A percentile compares a stretch with the other conserved stretches of the same genome.
Conservation (phyloP, 2,113 vertebrate genomes). For the Sula dactylatra region DNA sequence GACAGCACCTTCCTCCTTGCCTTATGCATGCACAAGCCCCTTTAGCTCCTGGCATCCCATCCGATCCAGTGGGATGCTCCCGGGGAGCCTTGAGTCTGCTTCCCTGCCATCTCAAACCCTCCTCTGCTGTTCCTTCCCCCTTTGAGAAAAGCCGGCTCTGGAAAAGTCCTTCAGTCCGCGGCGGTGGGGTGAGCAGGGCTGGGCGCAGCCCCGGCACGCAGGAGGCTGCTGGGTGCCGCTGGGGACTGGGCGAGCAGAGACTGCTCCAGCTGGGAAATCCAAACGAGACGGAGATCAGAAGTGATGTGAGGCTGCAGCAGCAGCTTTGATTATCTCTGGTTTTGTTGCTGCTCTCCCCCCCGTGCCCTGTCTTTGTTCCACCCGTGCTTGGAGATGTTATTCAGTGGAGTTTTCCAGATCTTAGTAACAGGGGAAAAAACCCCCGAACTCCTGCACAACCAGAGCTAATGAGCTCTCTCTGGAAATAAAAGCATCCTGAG, state of each 20-base stretch:
- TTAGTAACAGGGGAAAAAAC: background rate
- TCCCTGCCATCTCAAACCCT: background rate
- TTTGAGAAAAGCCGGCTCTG: background rate
- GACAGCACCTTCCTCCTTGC: background rate
- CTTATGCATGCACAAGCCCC: background rate
- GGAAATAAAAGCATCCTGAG: slow-evolving; percentile 53
- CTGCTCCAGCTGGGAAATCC: background rate
- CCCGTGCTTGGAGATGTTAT: background rate
- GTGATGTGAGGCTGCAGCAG: background rate
- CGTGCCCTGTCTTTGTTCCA: slow-evolving; percentile 6
- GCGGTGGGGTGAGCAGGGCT: rapidly evolving
- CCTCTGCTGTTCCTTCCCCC: background rate
- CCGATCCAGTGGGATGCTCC: background rate
- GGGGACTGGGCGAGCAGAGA: rapidly evolving
- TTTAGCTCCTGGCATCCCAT: background rate
- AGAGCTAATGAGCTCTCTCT: slow-evolving; percentile 65
- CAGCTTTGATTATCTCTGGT: slow-evolving; percentile 37
- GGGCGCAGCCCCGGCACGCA: rapidly evolving
- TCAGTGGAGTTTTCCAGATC: slow-evolving; percentile 26
- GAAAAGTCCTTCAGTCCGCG: background rate
- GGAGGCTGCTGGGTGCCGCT: background rate
- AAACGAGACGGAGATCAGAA: background rate
- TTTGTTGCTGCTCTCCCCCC: background rate
- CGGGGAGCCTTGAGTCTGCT: background rate
- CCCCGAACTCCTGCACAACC: background rate